A percentile compares a stretch with the other conserved stretches of the same genome.
phyloP scores from a whole-genome alignment of 2,113 vertebrate genomes.

The Aplodontia rufa region DNA sequence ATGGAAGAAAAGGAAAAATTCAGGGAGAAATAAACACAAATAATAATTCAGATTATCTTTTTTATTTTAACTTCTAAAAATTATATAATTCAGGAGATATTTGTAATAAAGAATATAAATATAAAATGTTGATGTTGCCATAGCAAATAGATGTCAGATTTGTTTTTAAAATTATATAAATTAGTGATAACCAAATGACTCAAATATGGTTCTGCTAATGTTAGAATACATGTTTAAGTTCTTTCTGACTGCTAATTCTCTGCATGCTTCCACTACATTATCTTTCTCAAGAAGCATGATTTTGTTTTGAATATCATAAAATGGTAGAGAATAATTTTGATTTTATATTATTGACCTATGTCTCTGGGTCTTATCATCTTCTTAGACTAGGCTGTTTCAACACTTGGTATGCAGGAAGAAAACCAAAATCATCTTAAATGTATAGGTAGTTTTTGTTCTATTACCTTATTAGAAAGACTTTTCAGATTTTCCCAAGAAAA shows the following conservation, averaged over 20 bases:
- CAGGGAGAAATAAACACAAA: not conserved
- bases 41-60: not conserved
- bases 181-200: slow-evolving; percentile 32
- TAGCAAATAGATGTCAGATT: slow-evolving; percentile 67
- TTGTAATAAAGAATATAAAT: slow-evolving; percentile 48
- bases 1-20: not conserved
- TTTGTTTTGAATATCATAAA: slow-evolving; percentile 18
- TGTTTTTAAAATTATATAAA: slow-evolving; percentile 52
- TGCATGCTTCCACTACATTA: not conserved
- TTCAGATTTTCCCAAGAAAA: not conserved
- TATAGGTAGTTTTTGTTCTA: not conserved
- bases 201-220: not conserved
- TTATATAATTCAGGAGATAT: slow-evolving; percentile 51
- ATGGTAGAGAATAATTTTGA: not conserved
- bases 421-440: not conserved
- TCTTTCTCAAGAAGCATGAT: not conserved
- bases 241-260: not conserved
- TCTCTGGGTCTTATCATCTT: not conserved
- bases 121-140: slow-evolving; percentile 64
- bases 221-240: not conserved
- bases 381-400: not conserved
- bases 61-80: slow-evolving; percentile 33
- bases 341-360: not conserved
- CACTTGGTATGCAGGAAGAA: not conserved
- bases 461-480: not conserved